phyloP scores from a whole-genome alignment of 2,888 invertebrate species.

The Thelaira solivaga region DNA sequence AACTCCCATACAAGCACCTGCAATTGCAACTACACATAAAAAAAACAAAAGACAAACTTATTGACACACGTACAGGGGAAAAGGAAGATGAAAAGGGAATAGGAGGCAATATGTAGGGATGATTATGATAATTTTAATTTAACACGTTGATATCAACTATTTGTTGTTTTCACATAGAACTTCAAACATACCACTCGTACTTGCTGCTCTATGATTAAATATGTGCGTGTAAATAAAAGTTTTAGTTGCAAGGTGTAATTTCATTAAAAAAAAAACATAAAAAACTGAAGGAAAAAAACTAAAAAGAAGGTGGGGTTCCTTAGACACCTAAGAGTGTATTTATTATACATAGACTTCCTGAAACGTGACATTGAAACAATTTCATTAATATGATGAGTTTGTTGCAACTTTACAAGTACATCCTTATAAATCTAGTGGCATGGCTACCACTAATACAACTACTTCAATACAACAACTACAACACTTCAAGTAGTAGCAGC shows the following conservation, averaged over 20 bases:
- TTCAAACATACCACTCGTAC: too few relatives aligned
- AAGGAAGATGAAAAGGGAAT: too few relatives aligned
- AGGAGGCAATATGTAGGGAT: too few relatives aligned
- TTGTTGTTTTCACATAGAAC: background rate
- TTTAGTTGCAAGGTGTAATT: slow-evolving; percentile 5
- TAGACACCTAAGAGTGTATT: slow-evolving; percentile 32
- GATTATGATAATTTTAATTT: slow-evolving; percentile 37
- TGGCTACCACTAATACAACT: background rate
- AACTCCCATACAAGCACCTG: background rate
- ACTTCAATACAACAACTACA: background rate
- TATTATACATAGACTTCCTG: slow-evolving; percentile 56
- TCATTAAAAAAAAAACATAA: too few relatives aligned
- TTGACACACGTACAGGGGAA: background rate
- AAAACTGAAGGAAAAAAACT: background rate
- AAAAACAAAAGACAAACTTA: too few relatives aligned
- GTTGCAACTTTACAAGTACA: slow-evolving; percentile 40
- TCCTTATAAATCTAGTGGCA: slow-evolving; percentile 42
- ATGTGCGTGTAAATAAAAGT: background rate
- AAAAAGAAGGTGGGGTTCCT: background rate
- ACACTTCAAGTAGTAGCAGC: background rate
- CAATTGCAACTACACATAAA: background rate
- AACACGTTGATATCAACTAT: slow-evolving; percentile 45
- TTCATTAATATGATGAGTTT: slow-evolving; percentile 58
- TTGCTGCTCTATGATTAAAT: slow-evolving; percentile 16
- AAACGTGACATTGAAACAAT: slow-evolving; percentile 63